Evolutionary conservation across 2,888 invertebrate genomes (phyloP), one percentile per base, ranked within the genome.

Genomic region (Drosophila hawaiiensis): DNA sequence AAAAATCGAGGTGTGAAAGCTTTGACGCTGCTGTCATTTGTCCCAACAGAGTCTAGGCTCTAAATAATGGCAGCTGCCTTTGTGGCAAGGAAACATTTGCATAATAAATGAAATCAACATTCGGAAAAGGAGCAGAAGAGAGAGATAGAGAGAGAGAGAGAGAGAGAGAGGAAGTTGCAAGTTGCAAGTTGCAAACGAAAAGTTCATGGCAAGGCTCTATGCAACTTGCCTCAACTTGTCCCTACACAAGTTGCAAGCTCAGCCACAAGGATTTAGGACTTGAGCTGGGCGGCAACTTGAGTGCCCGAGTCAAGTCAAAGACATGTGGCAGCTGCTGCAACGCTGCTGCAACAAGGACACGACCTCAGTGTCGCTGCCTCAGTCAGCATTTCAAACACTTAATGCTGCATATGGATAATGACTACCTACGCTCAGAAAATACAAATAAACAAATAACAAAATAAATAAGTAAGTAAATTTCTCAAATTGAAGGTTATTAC

Each of bases 1-100:
- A 91, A 89, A 89, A 84, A 91, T 91, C 54, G 85, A 82, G 87
- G 91, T 91, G 91, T 82, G 79, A 87, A 87, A 71, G 73, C 73
- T 84, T 89, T 91, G 85, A 78, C 75, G 79, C 67, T 54, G 59
- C 78, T 80, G 90, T 82, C 87, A 89, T 90, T 87, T 87, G 64
- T 78, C 76, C 68, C 28, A 25, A 67, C 74, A 56, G 69, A 59
- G 72, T 68, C 75, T 81, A 82, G 82, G 82, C 89, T 66, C 63
- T 61, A 64, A 39, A 39, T 39, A 56, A 56, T 56, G 28, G 28
- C 28, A 14, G 28, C 39, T 56, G 56, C 39, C 29, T 67, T 43
- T 56, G 63, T 47, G 60, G 70, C 49, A 50, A 66, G 63, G 55
- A 84, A 80, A 54, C 60, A 80, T 83, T 70, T 90, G 71, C 90